phyloP scores from a whole-genome alignment of 2,113 vertebrate genomes.

The Lichenostomus cassidix region DNA sequence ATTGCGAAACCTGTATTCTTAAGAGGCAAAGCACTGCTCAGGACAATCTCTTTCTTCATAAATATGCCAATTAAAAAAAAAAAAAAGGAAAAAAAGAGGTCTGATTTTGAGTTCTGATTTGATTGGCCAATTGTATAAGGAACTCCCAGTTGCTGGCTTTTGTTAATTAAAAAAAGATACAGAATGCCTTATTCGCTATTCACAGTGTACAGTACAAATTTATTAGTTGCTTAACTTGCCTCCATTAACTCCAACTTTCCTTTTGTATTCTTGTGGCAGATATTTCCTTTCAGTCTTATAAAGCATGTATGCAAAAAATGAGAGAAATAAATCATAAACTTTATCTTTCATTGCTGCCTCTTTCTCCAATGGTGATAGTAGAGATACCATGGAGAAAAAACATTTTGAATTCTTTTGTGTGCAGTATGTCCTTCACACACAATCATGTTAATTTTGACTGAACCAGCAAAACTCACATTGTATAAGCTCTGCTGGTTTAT shows the following conservation, averaged over 20 bases:
- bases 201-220: conserved; percentile 16
- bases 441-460: not conserved
- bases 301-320: not conserved
- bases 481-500: not conserved
- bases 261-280: not conserved
- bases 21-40: conserved; percentile 39
- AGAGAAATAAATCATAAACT: not conserved
- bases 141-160: conserved; percentile 37
- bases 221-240: not conserved
- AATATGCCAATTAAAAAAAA: not conserved
- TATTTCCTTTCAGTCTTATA: not conserved
- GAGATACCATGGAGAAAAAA: not conserved
- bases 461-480: not conserved
- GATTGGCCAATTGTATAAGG: conserved; percentile 17
- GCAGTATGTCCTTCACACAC: not conserved
- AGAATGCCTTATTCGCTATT: not conserved
- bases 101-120: not conserved
- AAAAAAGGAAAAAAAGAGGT: not conserved
- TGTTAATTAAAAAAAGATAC: not conserved
- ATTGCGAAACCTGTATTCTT: not conserved
- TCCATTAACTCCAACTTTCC: not conserved
- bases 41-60: conserved; percentile 18
- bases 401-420: not conserved
- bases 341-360: not conserved
- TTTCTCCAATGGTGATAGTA: not conserved